Percentiles rank a stretch among this genome's conserved stretches.
Evolutionary conservation across 2,888 invertebrate species (phyloP).

Genomic region (Dasypogon diadema): DNA sequence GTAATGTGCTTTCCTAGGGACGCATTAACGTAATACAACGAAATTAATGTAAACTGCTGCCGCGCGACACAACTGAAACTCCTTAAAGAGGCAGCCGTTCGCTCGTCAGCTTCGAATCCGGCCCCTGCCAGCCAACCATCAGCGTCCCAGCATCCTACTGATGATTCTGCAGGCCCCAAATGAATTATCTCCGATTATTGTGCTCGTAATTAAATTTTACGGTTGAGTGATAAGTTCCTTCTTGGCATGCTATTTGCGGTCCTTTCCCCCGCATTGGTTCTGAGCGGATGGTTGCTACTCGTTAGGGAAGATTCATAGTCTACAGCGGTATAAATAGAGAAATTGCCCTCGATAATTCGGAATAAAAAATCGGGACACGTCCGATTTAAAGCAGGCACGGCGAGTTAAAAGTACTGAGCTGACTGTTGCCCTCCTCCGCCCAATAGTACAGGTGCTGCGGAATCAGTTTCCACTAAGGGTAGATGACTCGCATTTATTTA

Average conservation of each 20-base stretch:
- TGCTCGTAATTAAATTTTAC: slow-evolving; percentile 55
- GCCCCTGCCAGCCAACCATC: neutral
- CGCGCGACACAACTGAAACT: neutral
- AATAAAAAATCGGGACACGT: slow-evolving; percentile 53
- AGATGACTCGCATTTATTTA: slow-evolving; percentile 41
- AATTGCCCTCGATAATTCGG: slow-evolving; percentile 53
- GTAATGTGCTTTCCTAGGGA: slow-evolving; percentile 48
- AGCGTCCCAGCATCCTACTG: neutral
- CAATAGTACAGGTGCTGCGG: neutral
- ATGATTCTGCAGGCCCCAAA: slow-evolving; percentile 38
- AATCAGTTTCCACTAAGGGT: slow-evolving; percentile 13
- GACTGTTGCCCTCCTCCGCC: neutral
- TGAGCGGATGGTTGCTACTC: slow-evolving; percentile 43
- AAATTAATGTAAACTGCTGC: slow-evolving; percentile 51
- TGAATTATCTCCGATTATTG: slow-evolving; percentile 55
- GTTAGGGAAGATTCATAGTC: slow-evolving; percentile 47
- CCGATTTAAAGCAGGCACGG: slow-evolving; percentile 33
- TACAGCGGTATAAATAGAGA: slow-evolving; percentile 54
- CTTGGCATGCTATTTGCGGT: slow-evolving; percentile 33
- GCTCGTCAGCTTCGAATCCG: neutral
- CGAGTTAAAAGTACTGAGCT: slow-evolving; percentile 3
- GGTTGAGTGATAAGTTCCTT: slow-evolving; percentile 54
- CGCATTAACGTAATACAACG: slow-evolving; percentile 52
- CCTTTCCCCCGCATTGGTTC: neutral
- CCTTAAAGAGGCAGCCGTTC: neutral